Evolutionary conservation across 1,140 invertebrate species (phyloP).

Genomic region (Octopus sinensis): DNA sequence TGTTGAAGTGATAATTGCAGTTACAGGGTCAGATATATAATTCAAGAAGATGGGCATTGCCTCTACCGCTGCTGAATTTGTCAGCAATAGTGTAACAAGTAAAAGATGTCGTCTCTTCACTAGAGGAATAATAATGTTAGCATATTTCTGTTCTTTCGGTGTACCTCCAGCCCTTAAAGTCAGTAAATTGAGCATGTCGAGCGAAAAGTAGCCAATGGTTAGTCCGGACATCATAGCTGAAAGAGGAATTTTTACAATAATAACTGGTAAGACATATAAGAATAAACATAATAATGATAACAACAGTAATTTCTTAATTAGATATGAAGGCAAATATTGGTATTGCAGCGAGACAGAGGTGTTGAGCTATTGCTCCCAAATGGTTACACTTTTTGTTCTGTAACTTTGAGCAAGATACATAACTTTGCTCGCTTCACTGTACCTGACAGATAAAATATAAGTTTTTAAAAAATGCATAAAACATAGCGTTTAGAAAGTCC

Average conservation of each 20-base stretch:
- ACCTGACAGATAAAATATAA: too few relatives aligned
- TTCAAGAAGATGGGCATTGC: conserved; percentile 57
- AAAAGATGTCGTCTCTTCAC: conserved; percentile 51
- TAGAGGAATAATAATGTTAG: conserved; percentile 47
- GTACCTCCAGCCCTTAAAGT: conserved; percentile 49
- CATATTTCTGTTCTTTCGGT: conserved; percentile 44
- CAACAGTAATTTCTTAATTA: too few relatives aligned
- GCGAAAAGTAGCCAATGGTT: conserved; percentile 51
- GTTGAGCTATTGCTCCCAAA: too few relatives aligned
- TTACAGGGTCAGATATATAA: conserved; percentile 48
- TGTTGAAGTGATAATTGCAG: conserved; percentile 51
- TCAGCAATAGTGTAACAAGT: conserved; percentile 52
- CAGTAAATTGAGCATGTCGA: conserved; percentile 49
- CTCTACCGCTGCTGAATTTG: conserved; percentile 54
- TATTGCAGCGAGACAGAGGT: too few relatives aligned
- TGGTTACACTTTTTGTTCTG: too few relatives aligned
- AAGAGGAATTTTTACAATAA: conserved; percentile 13
- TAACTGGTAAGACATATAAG: too few relatives aligned
- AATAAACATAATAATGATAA: too few relatives aligned
- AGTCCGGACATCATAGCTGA: conserved; percentile 54
- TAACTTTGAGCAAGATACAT: too few relatives aligned
- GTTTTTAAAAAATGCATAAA: too few relatives aligned
- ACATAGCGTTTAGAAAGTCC: too few relatives aligned
- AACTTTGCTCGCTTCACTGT: too few relatives aligned
- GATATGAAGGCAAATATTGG: too few relatives aligned